phyloP scores from a whole-genome alignment of 2,113 vertebrate species.

The Tautogolabrus adspersus region DNA sequence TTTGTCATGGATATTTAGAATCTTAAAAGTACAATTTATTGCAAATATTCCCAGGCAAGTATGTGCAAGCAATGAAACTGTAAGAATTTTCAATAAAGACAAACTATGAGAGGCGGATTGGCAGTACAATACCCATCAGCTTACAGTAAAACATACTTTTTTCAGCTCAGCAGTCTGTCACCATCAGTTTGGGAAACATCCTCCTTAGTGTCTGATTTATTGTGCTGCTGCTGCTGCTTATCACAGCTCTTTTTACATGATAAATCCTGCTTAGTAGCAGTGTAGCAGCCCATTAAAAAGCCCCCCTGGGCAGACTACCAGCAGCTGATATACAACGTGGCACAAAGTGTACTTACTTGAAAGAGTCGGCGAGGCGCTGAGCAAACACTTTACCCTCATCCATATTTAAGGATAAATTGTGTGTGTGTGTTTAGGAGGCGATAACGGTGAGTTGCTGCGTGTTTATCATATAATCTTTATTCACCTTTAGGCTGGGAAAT shows the following conservation, averaged over 20 bases:
- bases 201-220: slow-evolving; percentile 61
- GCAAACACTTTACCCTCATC: slow-evolving; percentile 73
- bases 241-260: slow-evolving; percentile 72
- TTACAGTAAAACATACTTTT: slow-evolving; percentile 3
- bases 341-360: slow-evolving; percentile 60
- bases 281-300: slow-evolving; percentile 67
- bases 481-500: slow-evolving; percentile 10
- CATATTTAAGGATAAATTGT: slow-evolving; percentile 62
- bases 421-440: slow-evolving; percentile 5
- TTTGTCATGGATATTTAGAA: background rate
- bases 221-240: slow-evolving; percentile 64
- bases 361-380: slow-evolving; percentile 68
- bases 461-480: slow-evolving; percentile 33
- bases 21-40: background rate
- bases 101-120: background rate
- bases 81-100: background rate
- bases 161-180: slow-evolving; percentile 30
- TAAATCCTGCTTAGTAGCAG: slow-evolving; percentile 74
- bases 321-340: slow-evolving; percentile 63
- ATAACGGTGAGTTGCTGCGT: slow-evolving; percentile 23
- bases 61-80: background rate
- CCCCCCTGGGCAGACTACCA: slow-evolving; percentile 54
- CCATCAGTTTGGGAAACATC: slow-evolving; percentile 35
- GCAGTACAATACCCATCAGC: slow-evolving; percentile 10
- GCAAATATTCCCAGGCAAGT: background rate